These are phyloP conservation scores for Digitonthophagus gazella DNA, from an alignment of 2,888 invertebrate genomes.

Conservation along the genomic window DNA sequence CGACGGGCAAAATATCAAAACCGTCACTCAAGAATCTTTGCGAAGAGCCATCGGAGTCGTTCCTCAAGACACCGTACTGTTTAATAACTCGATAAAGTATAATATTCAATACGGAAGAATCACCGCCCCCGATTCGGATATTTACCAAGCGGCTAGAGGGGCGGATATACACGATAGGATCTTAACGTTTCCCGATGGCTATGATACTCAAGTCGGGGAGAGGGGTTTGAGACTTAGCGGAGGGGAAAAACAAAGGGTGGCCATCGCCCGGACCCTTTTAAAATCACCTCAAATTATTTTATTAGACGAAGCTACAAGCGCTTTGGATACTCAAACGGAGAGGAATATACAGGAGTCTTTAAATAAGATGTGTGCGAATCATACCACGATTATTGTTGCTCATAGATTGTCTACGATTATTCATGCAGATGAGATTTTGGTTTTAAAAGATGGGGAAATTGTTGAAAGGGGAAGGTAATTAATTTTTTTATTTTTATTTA, in stretches of 20 bases:
- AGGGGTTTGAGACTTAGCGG: conserved; percentile 92
- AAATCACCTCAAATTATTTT: conserved; percentile 89
- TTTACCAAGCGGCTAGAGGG: conserved; percentile 84
- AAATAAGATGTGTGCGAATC: conserved; percentile 73
- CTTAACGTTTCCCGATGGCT: conserved; percentile 84
- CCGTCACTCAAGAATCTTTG: conserved; percentile 81
- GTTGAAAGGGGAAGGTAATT: conserved; percentile 74
- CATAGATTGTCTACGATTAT: conserved; percentile 93
- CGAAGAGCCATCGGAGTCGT: conserved; percentile 88
- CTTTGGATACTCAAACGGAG: conserved; percentile 93
- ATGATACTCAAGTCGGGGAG: conserved; percentile 90
- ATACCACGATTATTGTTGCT: conserved; percentile 92
- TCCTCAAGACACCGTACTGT: conserved; percentile 95
- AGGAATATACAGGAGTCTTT: conserved; percentile 83
- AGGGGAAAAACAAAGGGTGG: conserved; percentile 96
- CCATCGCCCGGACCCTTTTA: conserved; percentile 91
- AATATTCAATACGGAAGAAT: conserved; percentile 92
- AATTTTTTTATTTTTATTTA: conserved; percentile 26
- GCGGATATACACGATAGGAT: conserved; percentile 95
- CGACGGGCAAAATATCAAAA: conserved; percentile 85
- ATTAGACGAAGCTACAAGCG: conserved; percentile 94
- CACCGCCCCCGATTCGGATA: conserved; percentile 73
- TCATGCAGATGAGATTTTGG: conserved; percentile 92
- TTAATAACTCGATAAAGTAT: conserved; percentile 88
- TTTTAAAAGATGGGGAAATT: conserved; percentile 87